Evolutionary conservation across 92 coral and sea anemone genomes (phyloP).

Genomic region (Micromussa lordhowensis): DNA sequence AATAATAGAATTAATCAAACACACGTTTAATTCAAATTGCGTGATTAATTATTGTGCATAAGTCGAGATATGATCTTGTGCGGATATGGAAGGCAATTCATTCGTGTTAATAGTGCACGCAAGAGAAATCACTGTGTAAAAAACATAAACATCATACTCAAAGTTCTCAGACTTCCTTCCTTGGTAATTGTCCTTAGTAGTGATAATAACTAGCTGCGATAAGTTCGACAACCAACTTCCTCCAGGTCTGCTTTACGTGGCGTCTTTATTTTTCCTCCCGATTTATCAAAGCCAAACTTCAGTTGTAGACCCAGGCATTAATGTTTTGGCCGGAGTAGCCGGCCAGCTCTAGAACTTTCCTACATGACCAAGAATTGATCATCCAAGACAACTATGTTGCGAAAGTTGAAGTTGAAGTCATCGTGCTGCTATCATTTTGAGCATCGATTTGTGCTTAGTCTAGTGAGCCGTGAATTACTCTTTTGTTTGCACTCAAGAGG

Average conservation of each 20-base stretch:
- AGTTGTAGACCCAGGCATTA: background rate
- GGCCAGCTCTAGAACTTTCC: background rate
- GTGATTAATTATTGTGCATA: background rate
- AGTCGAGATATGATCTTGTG: background rate
- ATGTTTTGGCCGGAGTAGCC: background rate
- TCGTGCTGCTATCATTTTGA: background rate
- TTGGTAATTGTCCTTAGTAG: background rate
- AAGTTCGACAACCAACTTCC: background rate
- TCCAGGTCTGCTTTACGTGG: background rate
- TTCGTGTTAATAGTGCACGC: conserved; percentile 1
- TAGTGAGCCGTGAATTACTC: conserved; percentile 7
- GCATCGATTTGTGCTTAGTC: background rate
- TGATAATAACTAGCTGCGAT: background rate
- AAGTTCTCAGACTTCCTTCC: background rate
- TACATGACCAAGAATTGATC: background rate
- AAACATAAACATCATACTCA: background rate
- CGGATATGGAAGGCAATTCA: conserved; percentile 5
- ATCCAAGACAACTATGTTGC: background rate
- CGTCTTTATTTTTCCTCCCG: background rate
- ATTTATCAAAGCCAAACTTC: background rate
- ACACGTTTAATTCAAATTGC: background rate
- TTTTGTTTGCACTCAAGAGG: conserved; percentile 24
- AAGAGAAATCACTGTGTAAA: background rate
- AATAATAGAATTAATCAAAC: background rate
- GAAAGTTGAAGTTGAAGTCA: too few relatives aligned